phyloP scores from a whole-genome alignment of 1,140 invertebrate species.

The Heterodera schachtii region DNA sequence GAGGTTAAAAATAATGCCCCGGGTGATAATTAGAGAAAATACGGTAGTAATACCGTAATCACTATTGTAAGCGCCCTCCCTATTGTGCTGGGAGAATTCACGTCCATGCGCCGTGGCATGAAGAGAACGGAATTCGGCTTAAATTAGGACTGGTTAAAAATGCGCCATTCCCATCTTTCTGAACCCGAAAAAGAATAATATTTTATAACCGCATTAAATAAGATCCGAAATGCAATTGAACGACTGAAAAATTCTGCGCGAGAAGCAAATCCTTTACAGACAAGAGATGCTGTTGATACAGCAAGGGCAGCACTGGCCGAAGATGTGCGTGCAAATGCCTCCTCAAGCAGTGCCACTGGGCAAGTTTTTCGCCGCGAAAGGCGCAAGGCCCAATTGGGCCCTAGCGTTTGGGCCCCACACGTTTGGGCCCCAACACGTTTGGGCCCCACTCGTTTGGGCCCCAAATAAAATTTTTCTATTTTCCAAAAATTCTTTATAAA shows the following conservation, averaged over 20 bases:
- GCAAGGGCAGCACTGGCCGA: not conserved
- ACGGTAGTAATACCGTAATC: too few species aligned
- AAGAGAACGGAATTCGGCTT: not conserved
- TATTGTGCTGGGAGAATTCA: not conserved
- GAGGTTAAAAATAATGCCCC: too few species aligned
- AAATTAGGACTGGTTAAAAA: not conserved
- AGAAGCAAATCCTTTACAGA: not conserved
- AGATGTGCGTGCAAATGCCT: conserved; percentile 2
- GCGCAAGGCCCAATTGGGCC: too few species aligned
- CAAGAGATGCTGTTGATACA: conserved; percentile 15
- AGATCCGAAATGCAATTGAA: not conserved
- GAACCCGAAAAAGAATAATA: not conserved
- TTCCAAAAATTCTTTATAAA: too few species aligned
- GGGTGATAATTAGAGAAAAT: too few species aligned
- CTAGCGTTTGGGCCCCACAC: too few species aligned
- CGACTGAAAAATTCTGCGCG: conserved; percentile 3
- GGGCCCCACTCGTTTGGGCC: too few species aligned
- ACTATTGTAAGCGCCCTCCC: not conserved
- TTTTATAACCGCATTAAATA: not conserved
- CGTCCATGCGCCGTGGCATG: not conserved
- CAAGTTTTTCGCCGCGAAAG: not conserved
- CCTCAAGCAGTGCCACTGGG: not conserved
- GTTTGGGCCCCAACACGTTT: too few species aligned
- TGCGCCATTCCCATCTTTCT: not conserved
- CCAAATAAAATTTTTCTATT: too few species aligned